These are phyloP conservation scores for Crenichthys baileyi DNA, from an alignment of 2,797 vertebrate genomes.

Conservation along the genomic window DNA sequence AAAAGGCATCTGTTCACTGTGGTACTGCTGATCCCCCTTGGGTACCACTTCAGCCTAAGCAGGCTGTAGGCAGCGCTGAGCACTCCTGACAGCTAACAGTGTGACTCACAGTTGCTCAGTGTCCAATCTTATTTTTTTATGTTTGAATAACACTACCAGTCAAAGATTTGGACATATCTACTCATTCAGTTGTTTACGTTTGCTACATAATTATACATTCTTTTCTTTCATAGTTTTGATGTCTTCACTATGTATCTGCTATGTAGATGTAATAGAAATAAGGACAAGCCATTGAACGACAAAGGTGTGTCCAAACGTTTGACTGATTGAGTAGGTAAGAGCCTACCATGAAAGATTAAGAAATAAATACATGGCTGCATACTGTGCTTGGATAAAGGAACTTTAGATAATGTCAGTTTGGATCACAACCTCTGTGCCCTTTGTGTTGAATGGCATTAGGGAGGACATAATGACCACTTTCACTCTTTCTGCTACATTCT, in stretches of 20 bases:
- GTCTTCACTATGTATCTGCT: too few species aligned
- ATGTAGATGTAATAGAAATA: too few species aligned
- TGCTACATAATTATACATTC: too few species aligned
- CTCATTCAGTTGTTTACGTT: too few species aligned
- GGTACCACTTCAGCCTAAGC: not conserved
- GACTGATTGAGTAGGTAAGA: not conserved
- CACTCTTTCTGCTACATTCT: too few species aligned
- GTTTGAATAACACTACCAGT: not conserved
- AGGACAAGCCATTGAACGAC: too few species aligned
- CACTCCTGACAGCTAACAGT: slow-evolving; percentile 29
- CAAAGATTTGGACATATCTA: too few species aligned
- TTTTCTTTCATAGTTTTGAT: too few species aligned
- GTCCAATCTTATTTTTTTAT: slow-evolving; percentile 10
- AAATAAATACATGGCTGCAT: too few species aligned
- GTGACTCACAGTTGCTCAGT: slow-evolving; percentile 23
- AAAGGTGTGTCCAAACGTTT: too few species aligned
- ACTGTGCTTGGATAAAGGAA: not conserved
- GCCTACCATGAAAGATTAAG: not conserved
- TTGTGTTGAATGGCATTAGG: too few species aligned
- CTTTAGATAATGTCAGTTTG: not conserved
- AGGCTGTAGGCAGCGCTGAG: slow-evolving; percentile 5
- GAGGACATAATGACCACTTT: too few species aligned
- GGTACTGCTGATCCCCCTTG: not conserved
- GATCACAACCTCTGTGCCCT: not conserved
- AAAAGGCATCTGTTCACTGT: not conserved